A percentile compares a stretch with the other conserved stretches of the same genome.
Evolutionary conservation across 2,888 invertebrate species (phyloP).

Genomic region (Lithophane ornitopus): DNA sequence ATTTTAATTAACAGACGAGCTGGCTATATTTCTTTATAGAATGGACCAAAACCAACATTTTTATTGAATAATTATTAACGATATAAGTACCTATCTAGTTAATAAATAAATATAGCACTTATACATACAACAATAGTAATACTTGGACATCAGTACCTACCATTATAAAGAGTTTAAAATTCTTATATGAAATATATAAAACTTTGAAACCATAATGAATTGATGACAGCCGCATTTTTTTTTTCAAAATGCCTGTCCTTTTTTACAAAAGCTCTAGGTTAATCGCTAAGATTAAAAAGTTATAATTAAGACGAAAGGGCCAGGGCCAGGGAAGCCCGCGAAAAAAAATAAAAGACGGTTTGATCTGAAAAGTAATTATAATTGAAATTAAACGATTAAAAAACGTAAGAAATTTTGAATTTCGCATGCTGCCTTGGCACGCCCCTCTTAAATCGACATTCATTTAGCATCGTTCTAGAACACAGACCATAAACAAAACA

Average conservation of each 20-base stretch:
- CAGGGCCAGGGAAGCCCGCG: no score
- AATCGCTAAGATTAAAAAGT: no score
- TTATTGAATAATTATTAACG: neutral
- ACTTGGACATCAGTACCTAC: constrained; percentile 24
- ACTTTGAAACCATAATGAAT: no score
- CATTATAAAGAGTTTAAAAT: constrained; percentile 1
- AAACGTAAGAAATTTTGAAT: neutral
- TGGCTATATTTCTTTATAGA: neutral
- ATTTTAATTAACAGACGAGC: neutral
- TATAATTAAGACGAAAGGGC: no score
- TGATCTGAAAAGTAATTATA: neutral
- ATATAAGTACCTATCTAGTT: no score
- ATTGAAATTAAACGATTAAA: neutral
- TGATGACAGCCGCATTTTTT: no score
- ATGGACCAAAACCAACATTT: neutral
- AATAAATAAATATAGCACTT: neutral
- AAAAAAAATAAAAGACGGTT: no score
- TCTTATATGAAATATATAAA: neutral
- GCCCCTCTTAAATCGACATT: neutral
- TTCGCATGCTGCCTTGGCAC: neutral
- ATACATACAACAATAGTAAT: constrained; percentile 17
- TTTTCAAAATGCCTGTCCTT: no score
- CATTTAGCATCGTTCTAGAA: neutral
- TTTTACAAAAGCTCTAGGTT: no score
- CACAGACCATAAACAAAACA: neutral